phyloP scores from a whole-genome alignment of 2,797 vertebrate species.

The Zenarchopterus dispar region DNA sequence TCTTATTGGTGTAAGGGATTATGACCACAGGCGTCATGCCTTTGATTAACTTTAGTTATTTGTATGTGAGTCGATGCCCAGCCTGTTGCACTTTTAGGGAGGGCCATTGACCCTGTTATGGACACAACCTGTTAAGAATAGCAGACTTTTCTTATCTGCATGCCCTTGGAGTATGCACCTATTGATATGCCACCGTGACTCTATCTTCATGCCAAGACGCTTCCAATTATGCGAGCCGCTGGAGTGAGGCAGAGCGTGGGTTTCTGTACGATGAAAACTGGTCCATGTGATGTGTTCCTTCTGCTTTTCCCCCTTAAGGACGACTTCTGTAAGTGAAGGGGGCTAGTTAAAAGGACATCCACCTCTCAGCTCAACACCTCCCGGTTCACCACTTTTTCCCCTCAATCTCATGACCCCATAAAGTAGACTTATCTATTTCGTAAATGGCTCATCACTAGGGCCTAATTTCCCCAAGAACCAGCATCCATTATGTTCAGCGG shows the following conservation, averaged over 20 bases:
- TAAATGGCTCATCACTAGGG: constrained; percentile 38
- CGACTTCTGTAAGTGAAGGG: constrained; percentile 44
- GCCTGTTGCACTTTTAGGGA: constrained; percentile 56
- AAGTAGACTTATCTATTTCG: constrained; percentile 40
- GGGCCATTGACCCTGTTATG: constrained; percentile 73
- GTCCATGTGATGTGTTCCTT: constrained; percentile 77
- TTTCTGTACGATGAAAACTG: constrained; percentile 75
- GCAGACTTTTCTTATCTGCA: constrained; percentile 77
- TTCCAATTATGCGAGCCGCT: constrained; percentile 85
- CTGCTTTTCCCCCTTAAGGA: constrained; percentile 63
- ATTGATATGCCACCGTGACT: constrained; percentile 84
- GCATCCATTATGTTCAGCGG: constrained; percentile 29
- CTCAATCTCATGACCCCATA: constrained; percentile 48
- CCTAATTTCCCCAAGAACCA: constrained; percentile 22
- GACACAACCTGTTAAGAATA: constrained; percentile 73
- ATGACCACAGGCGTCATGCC: constrained; percentile 44
- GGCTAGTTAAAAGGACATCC: constrained; percentile 47
- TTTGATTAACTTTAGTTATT: constrained; percentile 59
- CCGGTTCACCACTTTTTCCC: constrained; percentile 41
- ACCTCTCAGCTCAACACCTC: constrained; percentile 39
- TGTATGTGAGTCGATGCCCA: constrained; percentile 64
- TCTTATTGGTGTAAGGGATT: constrained; percentile 54
- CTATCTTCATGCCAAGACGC: constrained; percentile 85
- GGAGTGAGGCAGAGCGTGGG: constrained; percentile 82
- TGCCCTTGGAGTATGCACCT: constrained; percentile 83